Evolutionary conservation across 2,797 vertebrate genomes (phyloP).

Genomic region (Gymnothorax reevesii): DNA sequence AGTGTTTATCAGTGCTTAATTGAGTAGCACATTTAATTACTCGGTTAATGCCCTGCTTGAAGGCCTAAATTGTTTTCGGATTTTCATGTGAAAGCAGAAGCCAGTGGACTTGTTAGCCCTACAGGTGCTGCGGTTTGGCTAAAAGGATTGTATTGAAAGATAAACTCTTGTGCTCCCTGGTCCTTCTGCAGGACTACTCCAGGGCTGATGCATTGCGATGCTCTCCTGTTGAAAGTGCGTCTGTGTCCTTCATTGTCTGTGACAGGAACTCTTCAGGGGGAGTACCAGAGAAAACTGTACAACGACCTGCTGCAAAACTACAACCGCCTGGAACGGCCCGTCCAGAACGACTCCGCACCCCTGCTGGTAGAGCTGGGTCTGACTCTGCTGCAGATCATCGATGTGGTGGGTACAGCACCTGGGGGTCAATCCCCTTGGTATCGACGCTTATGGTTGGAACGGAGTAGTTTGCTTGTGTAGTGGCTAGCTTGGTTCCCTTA

Average conservation of each 20-base stretch:
- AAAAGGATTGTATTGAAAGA: background rate
- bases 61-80: background rate
- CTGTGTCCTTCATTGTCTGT: background rate
- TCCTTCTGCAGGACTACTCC: background rate
- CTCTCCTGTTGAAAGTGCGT: background rate
- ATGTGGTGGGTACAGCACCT: slow-evolving; percentile 77
- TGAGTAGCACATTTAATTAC: too few species aligned
- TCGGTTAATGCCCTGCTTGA: too few species aligned
- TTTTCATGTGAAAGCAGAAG: background rate
- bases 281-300: slow-evolving; percentile 84
- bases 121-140: too few species aligned
- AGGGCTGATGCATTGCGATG: background rate
- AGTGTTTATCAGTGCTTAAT: too few species aligned
- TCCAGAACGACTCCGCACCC: slow-evolving; percentile 82
- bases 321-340: slow-evolving; percentile 83
- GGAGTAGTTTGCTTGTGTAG: too few species aligned
- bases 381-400: slow-evolving; percentile 89
- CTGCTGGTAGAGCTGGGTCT: slow-evolving; percentile 84
- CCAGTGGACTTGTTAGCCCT: background rate
- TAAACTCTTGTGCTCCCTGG: background rate
- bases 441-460: background rate
- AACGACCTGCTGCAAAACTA: slow-evolving; percentile 79
- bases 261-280: slow-evolving; percentile 78
- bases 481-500: too few species aligned
- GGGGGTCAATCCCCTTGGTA: background rate